Base-by-base conservation (phyloP, 1,140 invertebrate species). In the Drosophila auraria region DNA sequence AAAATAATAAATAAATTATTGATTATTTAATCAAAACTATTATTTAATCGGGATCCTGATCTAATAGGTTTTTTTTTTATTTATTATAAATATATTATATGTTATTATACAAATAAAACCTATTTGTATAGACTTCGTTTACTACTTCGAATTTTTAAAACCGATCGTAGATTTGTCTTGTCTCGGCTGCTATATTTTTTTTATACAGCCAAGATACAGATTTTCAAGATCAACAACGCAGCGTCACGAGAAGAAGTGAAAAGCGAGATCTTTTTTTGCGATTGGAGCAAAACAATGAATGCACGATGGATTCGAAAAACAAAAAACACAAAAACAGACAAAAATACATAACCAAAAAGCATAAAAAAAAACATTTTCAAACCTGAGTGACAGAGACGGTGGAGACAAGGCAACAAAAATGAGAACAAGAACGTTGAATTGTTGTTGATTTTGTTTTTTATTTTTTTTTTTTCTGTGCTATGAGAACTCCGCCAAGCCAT, bases 171-270 rank as follows among this genome's bases (percentile, higher is more conserved):
- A 75, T 74, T 61, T 57, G 61, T 53, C 49, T 61, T 53, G 74
- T 44, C 47, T 61, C 20, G 58, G 62, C 30, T 73, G 75, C 44
- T 40, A 23, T 38, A 33, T 56, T 36, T 42, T 72, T 44, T 71
- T 25, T 76, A n/a, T 75, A 58, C 47, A 73, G 61, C 47, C 33
- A 8, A 40, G 33, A 40, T 23, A 38, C 70, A 83, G 77, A 86
- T 86, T 80, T 90, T 90, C 86, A 90, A 90, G 86, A 90, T 90
- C 86, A 90, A 90, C 86, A 86, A 89, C 81, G 86, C 79, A 90
- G 64, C 86, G 86, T 90, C 86, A 90, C 86, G 86, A 71, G 50
- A 90, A 82, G 70, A 80, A 76, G 90, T 90, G 86, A 91, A 90
- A 90, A 90, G 83, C 83, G 83, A 87, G 87, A 90, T 90, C 79